Percentiles rank a stretch among this genome's conserved stretches.
These are phyloP conservation scores for Oasisia sp. DNA, from an alignment of 2,888 invertebrate genomes.

Conservation along the genomic window DNA sequence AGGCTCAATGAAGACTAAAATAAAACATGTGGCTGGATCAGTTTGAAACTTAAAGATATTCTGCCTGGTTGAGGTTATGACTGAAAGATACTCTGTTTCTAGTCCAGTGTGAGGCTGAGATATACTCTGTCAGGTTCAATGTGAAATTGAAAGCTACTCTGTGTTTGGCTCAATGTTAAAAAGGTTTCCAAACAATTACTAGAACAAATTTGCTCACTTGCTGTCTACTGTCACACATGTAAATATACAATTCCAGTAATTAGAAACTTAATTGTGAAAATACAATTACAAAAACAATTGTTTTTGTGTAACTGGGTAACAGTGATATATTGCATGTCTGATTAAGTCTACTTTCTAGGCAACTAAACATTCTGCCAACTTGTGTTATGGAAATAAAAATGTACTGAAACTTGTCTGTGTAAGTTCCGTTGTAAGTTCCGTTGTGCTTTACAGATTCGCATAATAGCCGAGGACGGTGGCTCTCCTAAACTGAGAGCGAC, in stretches of 20 bases:
- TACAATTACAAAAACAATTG: no score
- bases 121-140: not conserved
- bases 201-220: not conserved
- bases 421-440: not conserved
- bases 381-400: not conserved
- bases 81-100: no score
- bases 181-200: not conserved
- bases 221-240: not conserved
- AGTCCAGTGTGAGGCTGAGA: not conserved
- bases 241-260: not conserved
- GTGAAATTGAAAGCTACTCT: not conserved
- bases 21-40: no score
- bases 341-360: not conserved
- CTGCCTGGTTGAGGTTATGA: no score
- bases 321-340: not conserved
- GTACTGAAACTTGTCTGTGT: not conserved
- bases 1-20: no score
- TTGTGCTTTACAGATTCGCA: slow-evolving; percentile 45
- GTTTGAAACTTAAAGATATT: no score
- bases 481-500: slow-evolving; percentile 42
- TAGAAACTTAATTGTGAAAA: not conserved
- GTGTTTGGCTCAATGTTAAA: not conserved
- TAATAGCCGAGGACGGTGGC: slow-evolving; percentile 51
- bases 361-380: not conserved
- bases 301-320: no score